Conservation (phyloP, 1,140 invertebrate species). For the Aphidius gifuensis region DNA sequence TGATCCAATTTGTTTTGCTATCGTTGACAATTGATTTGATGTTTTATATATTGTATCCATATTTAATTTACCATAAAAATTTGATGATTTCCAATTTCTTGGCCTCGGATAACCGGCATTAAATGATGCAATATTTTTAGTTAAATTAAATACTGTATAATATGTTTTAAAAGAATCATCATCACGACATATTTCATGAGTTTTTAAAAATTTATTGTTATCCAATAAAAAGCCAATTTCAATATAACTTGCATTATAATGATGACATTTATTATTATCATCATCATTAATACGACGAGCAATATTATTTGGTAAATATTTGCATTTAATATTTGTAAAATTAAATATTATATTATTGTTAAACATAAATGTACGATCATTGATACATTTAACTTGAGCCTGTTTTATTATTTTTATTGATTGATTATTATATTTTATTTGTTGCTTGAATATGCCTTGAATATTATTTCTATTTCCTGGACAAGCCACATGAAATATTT, state of each 20-base stretch:
- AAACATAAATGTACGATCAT: conserved; percentile 26
- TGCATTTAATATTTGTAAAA: conserved; percentile 29
- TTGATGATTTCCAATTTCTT: conserved; percentile 31
- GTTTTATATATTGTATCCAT: conserved; percentile 37
- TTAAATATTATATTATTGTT: conserved; percentile 15
- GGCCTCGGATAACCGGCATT: conserved; percentile 39
- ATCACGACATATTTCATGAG: conserved; percentile 52
- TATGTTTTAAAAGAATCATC: conserved; percentile 45
- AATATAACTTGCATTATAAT: conserved; percentile 16
- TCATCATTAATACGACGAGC: conserved; percentile 2
- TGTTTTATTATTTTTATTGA: conserved; percentile 1
- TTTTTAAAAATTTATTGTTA: conserved; percentile 34
- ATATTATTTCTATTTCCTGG: conserved; percentile 35
- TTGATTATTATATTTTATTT: no score
- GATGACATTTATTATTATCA: conserved; percentile 6
- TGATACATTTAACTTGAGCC: conserved; percentile 26
- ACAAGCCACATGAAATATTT: conserved; percentile 34
- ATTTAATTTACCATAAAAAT: conserved; percentile 35
- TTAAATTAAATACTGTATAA: conserved; percentile 45
- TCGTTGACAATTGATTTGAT: conserved; percentile 32
- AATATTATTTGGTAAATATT: conserved; percentile 10
- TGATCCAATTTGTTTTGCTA: conserved; percentile 40
- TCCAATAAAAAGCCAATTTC: conserved; percentile 36
- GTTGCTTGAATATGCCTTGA: not conserved
- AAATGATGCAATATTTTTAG: conserved; percentile 31